Percentiles rank a stretch among this genome's conserved stretches.
phyloP scores from a whole-genome alignment of 2,888 invertebrate species.

The Byasa hedistus region DNA sequence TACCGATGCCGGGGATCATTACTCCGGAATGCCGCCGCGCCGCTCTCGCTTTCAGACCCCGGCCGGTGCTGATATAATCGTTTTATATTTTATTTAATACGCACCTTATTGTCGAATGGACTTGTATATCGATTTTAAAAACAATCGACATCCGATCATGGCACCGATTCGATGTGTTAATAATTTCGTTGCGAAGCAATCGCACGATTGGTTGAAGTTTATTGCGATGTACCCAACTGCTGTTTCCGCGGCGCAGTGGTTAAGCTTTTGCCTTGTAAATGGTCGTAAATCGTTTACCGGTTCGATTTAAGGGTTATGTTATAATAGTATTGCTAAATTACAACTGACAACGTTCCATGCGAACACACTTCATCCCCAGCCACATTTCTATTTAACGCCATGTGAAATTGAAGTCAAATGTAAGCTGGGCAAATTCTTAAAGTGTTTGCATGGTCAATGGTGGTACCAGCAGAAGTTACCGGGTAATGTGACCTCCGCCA shows the following conservation, averaged over 20 bases:
- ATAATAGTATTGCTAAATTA: no score
- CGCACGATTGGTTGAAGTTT: neutral
- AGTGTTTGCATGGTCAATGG: slow-evolving; percentile 27
- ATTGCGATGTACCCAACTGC: no score
- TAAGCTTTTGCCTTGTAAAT: no score
- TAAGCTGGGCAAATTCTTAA: neutral
- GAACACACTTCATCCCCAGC: no score
- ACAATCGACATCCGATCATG: slow-evolving; percentile 28
- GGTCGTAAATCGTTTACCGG: no score
- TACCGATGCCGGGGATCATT: slow-evolving; percentile 65
- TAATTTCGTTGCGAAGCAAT: slow-evolving; percentile 11
- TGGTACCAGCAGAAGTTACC: slow-evolving; percentile 42
- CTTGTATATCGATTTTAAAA: slow-evolving; percentile 35
- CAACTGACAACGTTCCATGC: no score
- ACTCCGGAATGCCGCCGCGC: slow-evolving; percentile 69
- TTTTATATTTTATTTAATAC: slow-evolving; percentile 60
- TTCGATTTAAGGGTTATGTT: no score
- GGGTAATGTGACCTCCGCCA: slow-evolving; percentile 37
- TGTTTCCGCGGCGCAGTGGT: no score
- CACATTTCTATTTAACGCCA: no score
- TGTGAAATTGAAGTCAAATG: no score
- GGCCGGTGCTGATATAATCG: slow-evolving; percentile 48
- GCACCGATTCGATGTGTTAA: slow-evolving; percentile 21
- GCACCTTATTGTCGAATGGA: slow-evolving; percentile 42
- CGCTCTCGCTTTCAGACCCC: slow-evolving; percentile 68